Conservation (phyloP, 2,113 vertebrate genomes). For the Lepus europaeus region DNA sequence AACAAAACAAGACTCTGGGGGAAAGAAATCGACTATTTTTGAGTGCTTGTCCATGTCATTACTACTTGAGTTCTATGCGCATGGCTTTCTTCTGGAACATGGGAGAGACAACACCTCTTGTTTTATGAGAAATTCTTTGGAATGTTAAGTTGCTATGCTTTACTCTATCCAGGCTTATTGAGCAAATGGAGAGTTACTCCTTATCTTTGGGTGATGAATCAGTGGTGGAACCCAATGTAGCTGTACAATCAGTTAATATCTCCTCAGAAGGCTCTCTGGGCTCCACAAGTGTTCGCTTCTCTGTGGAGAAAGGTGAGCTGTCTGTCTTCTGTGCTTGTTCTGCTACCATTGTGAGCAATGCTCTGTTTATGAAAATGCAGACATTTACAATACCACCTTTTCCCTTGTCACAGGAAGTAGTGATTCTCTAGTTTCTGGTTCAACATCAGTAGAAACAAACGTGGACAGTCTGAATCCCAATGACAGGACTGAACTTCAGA, state of each 20-base stretch:
- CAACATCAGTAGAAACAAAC: conserved; percentile 18
- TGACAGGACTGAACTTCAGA: conserved; percentile 80
- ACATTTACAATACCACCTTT: conserved; percentile 16
- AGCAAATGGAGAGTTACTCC: conserved; percentile 80
- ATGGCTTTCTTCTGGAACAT: neutral
- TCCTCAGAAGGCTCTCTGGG: neutral
- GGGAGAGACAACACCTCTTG: neutral
- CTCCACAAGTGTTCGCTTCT: conserved; percentile 67
- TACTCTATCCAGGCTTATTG: conserved; percentile 74
- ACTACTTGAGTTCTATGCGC: neutral
- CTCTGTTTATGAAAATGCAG: conserved; percentile 38
- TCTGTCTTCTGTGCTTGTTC: neutral
- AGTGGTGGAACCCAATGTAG: conserved; percentile 74
- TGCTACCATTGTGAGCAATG: neutral
- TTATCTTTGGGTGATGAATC: neutral
- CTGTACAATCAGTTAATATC: conserved; percentile 44
- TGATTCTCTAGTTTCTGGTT: conserved; percentile 48
- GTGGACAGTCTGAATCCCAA: neutral
- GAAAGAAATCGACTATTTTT: neutral
- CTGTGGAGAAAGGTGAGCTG: conserved; percentile 75
- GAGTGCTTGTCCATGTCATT: neutral
- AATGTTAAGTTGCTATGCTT: conserved; percentile 17
- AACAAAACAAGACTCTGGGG: neutral
- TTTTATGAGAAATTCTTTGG: conserved; percentile 12
- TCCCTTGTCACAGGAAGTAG: conserved; percentile 46